A percentile compares a stretch with the other conserved stretches of the same genome.
phyloP scores from a whole-genome alignment of 2,113 vertebrate species.

The Platysternon megacephalum region DNA sequence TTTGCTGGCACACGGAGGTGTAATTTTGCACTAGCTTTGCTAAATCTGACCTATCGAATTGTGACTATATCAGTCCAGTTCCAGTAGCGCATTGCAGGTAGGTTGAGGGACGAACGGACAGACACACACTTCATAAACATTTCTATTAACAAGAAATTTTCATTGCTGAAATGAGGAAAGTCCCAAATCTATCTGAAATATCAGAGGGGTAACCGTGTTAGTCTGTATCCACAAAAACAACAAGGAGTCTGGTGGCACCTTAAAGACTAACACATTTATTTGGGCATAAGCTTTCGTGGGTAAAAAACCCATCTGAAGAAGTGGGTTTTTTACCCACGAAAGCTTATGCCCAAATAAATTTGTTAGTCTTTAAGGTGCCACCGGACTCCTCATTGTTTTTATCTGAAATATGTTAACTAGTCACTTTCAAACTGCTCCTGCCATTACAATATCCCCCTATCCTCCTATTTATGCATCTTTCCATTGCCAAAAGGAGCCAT shows the following conservation, averaged over 20 bases:
- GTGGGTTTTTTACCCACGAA: too few species aligned
- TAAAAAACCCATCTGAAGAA: too few species aligned
- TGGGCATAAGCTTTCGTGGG: too few species aligned
- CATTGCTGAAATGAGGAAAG: not conserved
- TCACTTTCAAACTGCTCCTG: not conserved
- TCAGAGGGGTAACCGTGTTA: too few species aligned
- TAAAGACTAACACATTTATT: too few species aligned
- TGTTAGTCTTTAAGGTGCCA: too few species aligned
- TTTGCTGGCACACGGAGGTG: accelerated
- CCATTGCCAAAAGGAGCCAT: not conserved
- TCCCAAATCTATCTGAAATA: not conserved
- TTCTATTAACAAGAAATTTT: not conserved
- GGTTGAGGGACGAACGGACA: not conserved
- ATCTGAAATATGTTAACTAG: not conserved
- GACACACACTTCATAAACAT: not conserved
- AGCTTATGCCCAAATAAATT: too few species aligned
- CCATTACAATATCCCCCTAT: not conserved
- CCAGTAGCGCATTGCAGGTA: not conserved
- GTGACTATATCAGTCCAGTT: not conserved
- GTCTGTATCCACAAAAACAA: too few species aligned
- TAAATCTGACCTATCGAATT: accelerated
- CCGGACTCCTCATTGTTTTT: not conserved
- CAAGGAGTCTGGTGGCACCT: too few species aligned
- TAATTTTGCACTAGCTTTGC: not conserved
- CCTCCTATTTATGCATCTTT: not conserved